Base-by-base conservation (phyloP, 2,888 invertebrate genomes). In the Nysson spinosus region DNA sequence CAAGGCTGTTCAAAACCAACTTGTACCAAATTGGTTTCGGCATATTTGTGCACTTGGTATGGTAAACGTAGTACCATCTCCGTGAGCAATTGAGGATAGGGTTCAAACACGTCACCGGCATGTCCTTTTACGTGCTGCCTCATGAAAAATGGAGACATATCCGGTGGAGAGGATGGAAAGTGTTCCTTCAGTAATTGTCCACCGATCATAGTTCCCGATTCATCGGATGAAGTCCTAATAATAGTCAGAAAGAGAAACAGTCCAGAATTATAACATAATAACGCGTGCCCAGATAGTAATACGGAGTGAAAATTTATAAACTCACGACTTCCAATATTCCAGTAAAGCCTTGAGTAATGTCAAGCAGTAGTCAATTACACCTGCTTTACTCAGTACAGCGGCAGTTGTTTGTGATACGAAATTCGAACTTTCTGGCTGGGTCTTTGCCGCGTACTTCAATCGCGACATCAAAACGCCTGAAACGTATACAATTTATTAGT, bases 91-190 rank as follows among this genome's bases (percentile, higher is more conserved):
- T 96, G 95, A 6, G 96, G 95, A 87, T 97, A 98, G 65, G 95
- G 95, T 84, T 97, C 95, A 85, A 99, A 97, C 24, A 98, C 94
- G 84, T 98, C 98, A 44, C 93, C 91, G 0, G 95, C 94, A 86
- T 97, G 96, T 47, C 94, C 91, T 87, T 96, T 97, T 28, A 98
- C 94, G 82, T 97, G 97, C 83, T 96, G 96, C 70, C 94, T 92
- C 49, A 95, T 90, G 89, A 98, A 98, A 88, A 99, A 96, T 6
- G 98, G 98, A 4, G 96, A 95, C 94, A 98, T 96, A 84, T 99
- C 98, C 0, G 97, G 97, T 39, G 95, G 92, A 0, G 96, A 92
- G 26, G 93, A 92, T 1, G 93, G 92, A 9, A 94, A 92, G 76
- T 94, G 94, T 32, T 95, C 94, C 84, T 95, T 96, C 34, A 98